phyloP scores from a whole-genome alignment of 2,888 invertebrate species.

The Pheosia gnoma region DNA sequence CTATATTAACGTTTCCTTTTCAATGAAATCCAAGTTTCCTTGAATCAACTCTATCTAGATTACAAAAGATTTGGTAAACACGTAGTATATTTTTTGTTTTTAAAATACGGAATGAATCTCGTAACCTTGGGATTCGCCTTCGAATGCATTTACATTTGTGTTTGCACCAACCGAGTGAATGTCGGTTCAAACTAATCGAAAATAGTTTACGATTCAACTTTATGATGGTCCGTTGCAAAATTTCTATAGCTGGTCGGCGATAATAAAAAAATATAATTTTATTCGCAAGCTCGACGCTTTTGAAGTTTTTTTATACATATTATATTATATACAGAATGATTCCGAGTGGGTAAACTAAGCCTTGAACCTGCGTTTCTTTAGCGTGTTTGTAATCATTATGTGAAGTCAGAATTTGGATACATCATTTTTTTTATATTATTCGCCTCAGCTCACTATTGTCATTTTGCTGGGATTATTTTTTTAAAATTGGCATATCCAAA shows the following conservation, averaged over 20 bases:
- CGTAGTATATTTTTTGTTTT: conserved; percentile 14
- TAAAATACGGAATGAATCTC: conserved; percentile 20
- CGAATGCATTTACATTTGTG: conserved; percentile 37
- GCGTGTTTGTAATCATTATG: no score
- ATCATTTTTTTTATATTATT: no score
- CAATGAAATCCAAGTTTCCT: conserved; percentile 21
- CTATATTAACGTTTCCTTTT: conserved; percentile 20
- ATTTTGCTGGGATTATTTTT: no score
- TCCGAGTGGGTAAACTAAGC: no score
- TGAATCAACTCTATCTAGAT: conserved; percentile 29
- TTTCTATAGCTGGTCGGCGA: conserved; percentile 52
- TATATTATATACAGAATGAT: no score
- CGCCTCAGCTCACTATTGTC: no score
- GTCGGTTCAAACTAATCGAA: conserved; percentile 59
- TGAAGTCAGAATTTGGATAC: no score
- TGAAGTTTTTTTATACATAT: conserved; percentile 24
- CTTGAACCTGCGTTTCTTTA: no score
- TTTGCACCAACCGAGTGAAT: conserved; percentile 38
- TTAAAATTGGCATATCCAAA: no score
- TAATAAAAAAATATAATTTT: conserved; percentile 54
- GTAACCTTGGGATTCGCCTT: conserved; percentile 33
- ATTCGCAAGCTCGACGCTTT: conserved; percentile 30
- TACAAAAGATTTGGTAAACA: conserved; percentile 8
- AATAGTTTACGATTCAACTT: conserved; percentile 71
- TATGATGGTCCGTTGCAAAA: conserved; percentile 66